Percentiles rank a stretch among this genome's conserved stretches.
Conservation (phyloP, 2,888 invertebrate genomes). For the Noctuana brunneofusca region DNA sequence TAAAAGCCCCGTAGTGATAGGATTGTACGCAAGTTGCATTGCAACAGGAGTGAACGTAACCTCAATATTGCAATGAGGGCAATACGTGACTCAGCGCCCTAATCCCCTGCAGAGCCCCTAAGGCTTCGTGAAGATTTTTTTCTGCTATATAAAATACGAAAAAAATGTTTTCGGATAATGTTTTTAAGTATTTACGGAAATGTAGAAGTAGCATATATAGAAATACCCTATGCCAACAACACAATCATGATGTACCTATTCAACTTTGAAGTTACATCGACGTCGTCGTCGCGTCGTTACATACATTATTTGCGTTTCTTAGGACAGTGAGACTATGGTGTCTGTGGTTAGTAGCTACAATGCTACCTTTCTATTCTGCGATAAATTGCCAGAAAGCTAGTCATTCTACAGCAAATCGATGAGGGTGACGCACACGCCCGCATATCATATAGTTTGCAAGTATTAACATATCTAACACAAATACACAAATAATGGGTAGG, state of each 20-base stretch:
- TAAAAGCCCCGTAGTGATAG: not conserved
- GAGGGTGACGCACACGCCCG: slow-evolving; percentile 56
- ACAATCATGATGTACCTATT: not conserved
- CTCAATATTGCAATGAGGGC: slow-evolving; percentile 31
- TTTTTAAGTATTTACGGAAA: not conserved
- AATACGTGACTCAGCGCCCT: slow-evolving; percentile 29
- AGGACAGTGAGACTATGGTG: slow-evolving; percentile 38
- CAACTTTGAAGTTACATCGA: too few species aligned
- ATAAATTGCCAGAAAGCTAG: slow-evolving; percentile 39
- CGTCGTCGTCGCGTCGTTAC: too few species aligned
- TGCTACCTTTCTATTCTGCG: slow-evolving; percentile 54
- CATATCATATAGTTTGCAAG: slow-evolving; percentile 42
- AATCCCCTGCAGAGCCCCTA: slow-evolving; percentile 19
- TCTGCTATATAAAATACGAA: not conserved
- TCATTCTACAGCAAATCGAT: slow-evolving; percentile 53
- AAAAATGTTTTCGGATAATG: not conserved
- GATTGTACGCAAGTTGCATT: slow-evolving; percentile 19
- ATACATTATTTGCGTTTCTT: too few species aligned
- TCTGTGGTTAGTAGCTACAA: slow-evolving; percentile 47
- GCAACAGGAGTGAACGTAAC: slow-evolving; percentile 28
- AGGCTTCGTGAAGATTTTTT: slow-evolving; percentile 28
- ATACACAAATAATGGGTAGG: slow-evolving; percentile 51
- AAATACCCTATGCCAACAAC: too few species aligned
- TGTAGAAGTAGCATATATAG: slow-evolving; percentile 22
- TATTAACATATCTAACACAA: too few species aligned